Conservation (phyloP, 2,797 vertebrate genomes). For the Pseudomugil tenellus region DNA sequence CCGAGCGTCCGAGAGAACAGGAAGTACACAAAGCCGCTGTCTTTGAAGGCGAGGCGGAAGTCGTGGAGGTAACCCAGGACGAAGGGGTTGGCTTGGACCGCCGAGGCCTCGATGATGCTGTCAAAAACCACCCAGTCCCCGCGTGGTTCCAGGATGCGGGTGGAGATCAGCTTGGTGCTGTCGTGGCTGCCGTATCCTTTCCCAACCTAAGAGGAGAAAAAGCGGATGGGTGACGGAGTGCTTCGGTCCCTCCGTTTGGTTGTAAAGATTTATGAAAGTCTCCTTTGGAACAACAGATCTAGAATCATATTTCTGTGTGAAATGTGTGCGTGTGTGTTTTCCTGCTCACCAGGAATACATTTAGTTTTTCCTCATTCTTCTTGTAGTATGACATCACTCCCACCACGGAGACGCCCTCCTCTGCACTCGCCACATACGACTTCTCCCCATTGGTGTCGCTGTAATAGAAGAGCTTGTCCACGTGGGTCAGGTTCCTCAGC, state of each 20-base stretch:
- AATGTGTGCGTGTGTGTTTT: not conserved
- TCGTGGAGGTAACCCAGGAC: constrained; percentile 85
- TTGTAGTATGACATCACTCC: constrained; percentile 87
- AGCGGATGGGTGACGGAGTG: too few relatives aligned
- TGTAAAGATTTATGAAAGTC: too few relatives aligned
- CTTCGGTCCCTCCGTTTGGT: too few relatives aligned
- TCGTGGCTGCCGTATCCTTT: constrained; percentile 91
- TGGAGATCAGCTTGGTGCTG: constrained; percentile 94
- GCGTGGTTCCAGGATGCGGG: constrained; percentile 85
- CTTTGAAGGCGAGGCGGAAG: constrained; percentile 90
- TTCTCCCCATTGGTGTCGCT: constrained; percentile 92
- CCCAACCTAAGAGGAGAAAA: constrained; percentile 73
- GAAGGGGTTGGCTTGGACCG: constrained; percentile 88
- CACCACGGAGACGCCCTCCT: constrained; percentile 89
- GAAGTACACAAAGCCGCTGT: constrained; percentile 88
- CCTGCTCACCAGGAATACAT: constrained; percentile 87
- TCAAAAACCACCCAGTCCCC: constrained; percentile 89
- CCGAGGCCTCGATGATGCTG: constrained; percentile 90
- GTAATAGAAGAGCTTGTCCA: constrained; percentile 84
- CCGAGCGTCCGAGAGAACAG: constrained; percentile 89
- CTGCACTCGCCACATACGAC: constrained; percentile 93
- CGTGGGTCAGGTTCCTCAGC: constrained; percentile 84
- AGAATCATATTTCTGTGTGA: too few relatives aligned
- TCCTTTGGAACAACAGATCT: too few relatives aligned
- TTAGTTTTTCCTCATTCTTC: constrained; percentile 39